Percentiles rank a stretch among this genome's conserved stretches.
Conservation (phyloP, 2,113 vertebrate genomes). For the Mirza zaza region DNA sequence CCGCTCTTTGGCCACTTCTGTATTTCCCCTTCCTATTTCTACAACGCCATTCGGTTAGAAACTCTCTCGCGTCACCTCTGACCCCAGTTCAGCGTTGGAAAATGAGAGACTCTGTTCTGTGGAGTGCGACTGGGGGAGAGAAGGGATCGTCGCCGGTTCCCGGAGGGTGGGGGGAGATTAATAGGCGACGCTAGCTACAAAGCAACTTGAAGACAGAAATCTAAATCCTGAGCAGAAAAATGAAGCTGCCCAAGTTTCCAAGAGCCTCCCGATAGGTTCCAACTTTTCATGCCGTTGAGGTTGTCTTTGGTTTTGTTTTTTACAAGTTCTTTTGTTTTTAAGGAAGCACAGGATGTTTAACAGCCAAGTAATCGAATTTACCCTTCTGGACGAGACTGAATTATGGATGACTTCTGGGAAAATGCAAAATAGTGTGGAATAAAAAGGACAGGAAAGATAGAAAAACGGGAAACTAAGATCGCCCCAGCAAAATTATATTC, state of each 20-base stretch:
- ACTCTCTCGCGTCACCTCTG: background rate
- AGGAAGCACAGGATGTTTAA: background rate
- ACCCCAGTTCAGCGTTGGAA: background rate
- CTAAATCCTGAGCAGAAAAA: background rate
- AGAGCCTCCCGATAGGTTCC: background rate
- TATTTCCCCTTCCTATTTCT: background rate
- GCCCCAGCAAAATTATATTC: background rate
- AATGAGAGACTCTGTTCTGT: background rate
- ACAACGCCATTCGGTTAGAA: slow-evolving; percentile 8
- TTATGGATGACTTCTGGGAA: slow-evolving; percentile 4
- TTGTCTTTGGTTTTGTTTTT: background rate
- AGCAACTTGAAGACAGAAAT: background rate
- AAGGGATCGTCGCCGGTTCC: background rate
- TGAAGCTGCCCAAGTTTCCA: slow-evolving; percentile 20
- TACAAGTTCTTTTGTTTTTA: background rate
- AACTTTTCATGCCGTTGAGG: background rate
- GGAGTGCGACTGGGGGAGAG: background rate
- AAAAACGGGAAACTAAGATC: background rate
- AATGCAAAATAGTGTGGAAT: slow-evolving; percentile 12
- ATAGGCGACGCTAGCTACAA: background rate
- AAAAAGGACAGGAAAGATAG: background rate
- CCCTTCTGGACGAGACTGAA: background rate
- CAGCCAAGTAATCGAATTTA: background rate
- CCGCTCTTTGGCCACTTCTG: background rate
- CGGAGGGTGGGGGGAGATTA: background rate